phyloP scores from a whole-genome alignment of 53 echinoderm and acorn worm genomes.

The Echinarachnius parma region DNA sequence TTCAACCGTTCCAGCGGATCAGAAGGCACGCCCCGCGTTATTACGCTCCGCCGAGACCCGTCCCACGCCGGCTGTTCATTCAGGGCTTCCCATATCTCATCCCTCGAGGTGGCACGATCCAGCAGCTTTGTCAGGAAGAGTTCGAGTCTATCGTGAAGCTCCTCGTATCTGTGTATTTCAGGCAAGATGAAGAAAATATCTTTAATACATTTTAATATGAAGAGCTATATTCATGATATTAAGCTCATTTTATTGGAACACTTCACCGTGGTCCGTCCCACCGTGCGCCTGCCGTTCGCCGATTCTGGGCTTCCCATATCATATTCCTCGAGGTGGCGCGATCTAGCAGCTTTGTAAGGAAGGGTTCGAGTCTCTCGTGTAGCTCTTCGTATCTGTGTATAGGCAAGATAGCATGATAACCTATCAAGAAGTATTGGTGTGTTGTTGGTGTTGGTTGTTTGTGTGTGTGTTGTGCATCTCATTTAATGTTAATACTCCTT shows the following conservation, averaged over 20 bases:
- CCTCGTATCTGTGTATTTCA: constrained; percentile 12
- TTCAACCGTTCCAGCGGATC: constrained; percentile 33
- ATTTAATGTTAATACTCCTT: too few species aligned
- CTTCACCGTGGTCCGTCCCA: constrained; percentile 19
- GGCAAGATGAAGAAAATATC: too few species aligned
- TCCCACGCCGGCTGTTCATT: constrained; percentile 19
- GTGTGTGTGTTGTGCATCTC: too few species aligned
- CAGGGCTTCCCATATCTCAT: constrained; percentile 57
- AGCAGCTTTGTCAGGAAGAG: constrained; percentile 53
- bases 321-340: constrained; percentile 52
- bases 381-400: too few species aligned
- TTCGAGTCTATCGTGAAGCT: constrained; percentile 27
- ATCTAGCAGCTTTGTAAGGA: constrained; percentile 54
- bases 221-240: too few species aligned
- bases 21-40: neutral
- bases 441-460: too few species aligned
- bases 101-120: constrained; percentile 49
- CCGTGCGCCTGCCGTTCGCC: constrained; percentile 7
- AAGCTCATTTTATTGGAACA: too few species aligned
- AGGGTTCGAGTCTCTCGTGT: constrained; percentile 28
- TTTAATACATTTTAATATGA: too few species aligned
- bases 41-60: constrained; percentile 19
- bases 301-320: constrained; percentile 49
- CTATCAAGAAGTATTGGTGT: too few species aligned
- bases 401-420: too few species aligned